Percentiles rank a stretch among this genome's conserved stretches.
Conservation (phyloP, 2,797 vertebrate species). For the Momotus momota region DNA sequence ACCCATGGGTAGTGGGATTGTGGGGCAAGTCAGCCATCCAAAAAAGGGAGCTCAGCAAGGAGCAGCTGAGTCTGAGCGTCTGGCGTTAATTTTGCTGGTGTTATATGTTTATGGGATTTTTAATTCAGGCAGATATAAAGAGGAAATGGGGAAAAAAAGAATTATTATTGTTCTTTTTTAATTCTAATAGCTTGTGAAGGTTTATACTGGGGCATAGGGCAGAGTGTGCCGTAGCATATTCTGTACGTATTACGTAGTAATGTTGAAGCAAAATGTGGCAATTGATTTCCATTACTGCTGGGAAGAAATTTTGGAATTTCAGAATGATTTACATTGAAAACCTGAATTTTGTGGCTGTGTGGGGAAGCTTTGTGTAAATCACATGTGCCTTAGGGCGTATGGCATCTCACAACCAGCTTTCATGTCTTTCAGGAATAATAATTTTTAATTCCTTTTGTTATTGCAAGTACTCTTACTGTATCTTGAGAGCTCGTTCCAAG, state of each 20-base stretch:
- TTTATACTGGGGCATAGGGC: neutral
- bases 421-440: neutral
- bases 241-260: neutral
- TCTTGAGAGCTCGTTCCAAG: neutral
- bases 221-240: neutral
- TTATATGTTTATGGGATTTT: neutral
- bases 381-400: fast-evolving
- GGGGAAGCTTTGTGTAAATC: neutral
- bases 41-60: neutral
- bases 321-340: neutral
- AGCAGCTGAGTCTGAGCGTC: too few relatives aligned
- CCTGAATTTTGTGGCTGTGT: neutral
- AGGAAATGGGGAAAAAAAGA: neutral
- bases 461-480: neutral
- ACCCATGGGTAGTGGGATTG: neutral
- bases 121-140: neutral
- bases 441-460: neutral
- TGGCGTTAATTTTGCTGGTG: neutral
- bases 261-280: neutral
- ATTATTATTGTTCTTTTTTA: neutral
- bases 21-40: neutral
- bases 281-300: neutral
- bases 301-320: neutral
- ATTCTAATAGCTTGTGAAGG: neutral
- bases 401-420: neutral